Evolutionary conservation across 2,797 vertebrate species (phyloP).

Genomic region (Aphelocoma californica): DNA sequence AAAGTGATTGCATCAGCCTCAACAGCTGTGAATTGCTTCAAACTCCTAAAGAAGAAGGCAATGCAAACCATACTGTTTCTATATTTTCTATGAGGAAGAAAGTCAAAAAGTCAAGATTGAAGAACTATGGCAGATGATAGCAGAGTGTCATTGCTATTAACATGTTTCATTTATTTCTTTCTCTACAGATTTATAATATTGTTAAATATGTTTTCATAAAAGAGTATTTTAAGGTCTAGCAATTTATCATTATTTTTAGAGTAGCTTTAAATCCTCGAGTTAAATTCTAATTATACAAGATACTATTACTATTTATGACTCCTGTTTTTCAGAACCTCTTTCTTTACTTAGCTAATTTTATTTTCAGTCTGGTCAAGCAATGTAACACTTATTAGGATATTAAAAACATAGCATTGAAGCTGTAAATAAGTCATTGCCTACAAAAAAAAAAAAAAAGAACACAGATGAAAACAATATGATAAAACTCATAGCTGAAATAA

Average conservation of each 20-base stretch:
- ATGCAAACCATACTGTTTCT: background rate
- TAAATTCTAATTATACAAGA: background rate
- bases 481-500: background rate
- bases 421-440: background rate
- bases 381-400: background rate
- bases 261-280: background rate
- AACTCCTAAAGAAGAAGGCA: background rate
- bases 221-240: background rate
- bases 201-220: background rate
- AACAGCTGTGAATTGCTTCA: background rate
- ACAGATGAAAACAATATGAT: constrained; percentile 30
- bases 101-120: background rate
- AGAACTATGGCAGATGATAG: background rate
- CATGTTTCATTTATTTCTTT: background rate
- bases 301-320: background rate
- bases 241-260: background rate
- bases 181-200: background rate
- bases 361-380: background rate
- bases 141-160: background rate
- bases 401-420: background rate
- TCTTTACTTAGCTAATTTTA: background rate
- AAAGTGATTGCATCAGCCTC: background rate
- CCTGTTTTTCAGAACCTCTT: background rate
- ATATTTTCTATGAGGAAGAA: background rate
- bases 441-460: background rate